These are phyloP conservation scores for Carlito syrichta DNA, from an alignment of 2,113 vertebrate genomes.

Conservation along the genomic window DNA sequence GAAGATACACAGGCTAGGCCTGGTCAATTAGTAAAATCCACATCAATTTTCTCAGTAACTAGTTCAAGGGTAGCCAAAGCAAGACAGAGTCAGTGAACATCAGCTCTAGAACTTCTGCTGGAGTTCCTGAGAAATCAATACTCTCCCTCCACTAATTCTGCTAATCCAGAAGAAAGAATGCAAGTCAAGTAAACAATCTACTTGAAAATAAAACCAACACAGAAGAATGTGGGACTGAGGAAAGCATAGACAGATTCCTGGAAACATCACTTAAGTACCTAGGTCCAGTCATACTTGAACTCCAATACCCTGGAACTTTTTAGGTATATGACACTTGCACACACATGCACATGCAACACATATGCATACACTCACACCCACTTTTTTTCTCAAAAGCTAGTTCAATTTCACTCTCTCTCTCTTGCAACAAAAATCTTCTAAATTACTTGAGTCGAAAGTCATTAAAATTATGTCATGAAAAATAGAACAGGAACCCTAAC, in stretches of 20 bases:
- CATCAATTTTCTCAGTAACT: background rate
- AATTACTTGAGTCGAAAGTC: background rate
- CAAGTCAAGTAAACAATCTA: background rate
- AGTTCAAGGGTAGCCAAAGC: background rate
- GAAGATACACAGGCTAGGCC: background rate
- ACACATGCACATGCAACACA: background rate
- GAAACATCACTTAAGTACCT: background rate
- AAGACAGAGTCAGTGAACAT: background rate
- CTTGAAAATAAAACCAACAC: background rate
- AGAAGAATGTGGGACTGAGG: background rate
- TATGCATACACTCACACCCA: background rate
- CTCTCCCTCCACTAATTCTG: background rate
- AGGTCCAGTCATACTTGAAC: background rate
- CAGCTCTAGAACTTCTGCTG: background rate
- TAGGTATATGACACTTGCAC: background rate
- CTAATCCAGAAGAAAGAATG: background rate
- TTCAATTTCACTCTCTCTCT: background rate
- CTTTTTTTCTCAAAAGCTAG: background rate
- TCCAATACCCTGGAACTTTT: background rate
- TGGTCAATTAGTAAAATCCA: background rate
- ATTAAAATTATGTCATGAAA: background rate
- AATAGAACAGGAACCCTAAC: too few species aligned
- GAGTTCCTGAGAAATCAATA: background rate
- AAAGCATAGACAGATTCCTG: background rate
- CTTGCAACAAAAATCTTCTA: background rate